Evolutionary conservation across 2,797 vertebrate genomes (phyloP).

Genomic region (Pipistrellus pipistrellus): DNA sequence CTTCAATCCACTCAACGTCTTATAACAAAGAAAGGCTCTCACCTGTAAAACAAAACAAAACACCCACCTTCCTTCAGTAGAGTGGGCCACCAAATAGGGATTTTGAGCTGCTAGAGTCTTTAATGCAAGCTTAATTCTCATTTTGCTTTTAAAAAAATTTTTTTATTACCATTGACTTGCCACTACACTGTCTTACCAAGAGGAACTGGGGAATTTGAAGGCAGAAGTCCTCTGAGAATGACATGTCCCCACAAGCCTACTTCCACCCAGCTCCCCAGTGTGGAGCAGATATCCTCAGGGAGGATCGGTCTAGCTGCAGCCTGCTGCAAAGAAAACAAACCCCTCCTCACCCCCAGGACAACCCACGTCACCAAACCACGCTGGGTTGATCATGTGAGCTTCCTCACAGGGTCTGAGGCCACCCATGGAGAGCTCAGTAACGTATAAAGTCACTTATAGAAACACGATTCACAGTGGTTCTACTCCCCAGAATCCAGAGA

Average conservation of each 20-base stretch:
- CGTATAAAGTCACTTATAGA: neutral
- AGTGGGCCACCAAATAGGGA: neutral
- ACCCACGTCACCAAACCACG: neutral
- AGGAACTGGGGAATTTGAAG: neutral
- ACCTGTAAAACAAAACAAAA: neutral
- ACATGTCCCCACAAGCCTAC: neutral
- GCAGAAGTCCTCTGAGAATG: neutral
- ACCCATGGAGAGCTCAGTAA: neutral
- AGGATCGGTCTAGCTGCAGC: neutral
- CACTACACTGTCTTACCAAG: neutral
- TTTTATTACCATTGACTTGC: neutral
- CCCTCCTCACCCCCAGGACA: neutral
- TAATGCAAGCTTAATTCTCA: constrained; percentile 34
- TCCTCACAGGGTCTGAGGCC: neutral
- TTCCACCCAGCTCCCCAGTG: neutral
- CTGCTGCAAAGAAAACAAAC: constrained; percentile 56
- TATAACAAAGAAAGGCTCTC: neutral
- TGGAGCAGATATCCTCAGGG: neutral
- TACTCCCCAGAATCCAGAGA: neutral
- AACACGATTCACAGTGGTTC: neutral
- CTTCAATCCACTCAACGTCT: neutral
- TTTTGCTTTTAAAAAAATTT: neutral
- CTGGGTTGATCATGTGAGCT: neutral
- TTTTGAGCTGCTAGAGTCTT: neutral
- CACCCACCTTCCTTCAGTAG: neutral